Conservation (phyloP, 2,113 vertebrate genomes). For the Nyctibius bracteatus region DNA sequence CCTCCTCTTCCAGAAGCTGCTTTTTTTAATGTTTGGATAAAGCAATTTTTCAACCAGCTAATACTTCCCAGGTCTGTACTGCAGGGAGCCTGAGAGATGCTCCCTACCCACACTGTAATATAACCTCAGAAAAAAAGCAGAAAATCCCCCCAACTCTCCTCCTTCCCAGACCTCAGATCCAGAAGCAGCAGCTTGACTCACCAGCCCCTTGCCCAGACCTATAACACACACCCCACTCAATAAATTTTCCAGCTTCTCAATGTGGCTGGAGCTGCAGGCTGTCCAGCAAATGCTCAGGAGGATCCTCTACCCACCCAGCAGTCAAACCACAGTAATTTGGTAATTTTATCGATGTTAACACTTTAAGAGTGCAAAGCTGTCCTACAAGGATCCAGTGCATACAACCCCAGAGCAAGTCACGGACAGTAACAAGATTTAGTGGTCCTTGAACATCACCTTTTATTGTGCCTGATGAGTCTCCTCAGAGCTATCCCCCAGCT, state of each 20-base stretch:
- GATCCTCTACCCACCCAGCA: background rate
- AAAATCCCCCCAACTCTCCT: background rate
- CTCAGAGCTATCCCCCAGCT: background rate
- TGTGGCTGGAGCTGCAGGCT: rapidly evolving
- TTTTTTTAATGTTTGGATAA: background rate
- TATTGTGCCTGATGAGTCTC: background rate
- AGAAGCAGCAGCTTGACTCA: background rate
- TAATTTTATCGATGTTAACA: background rate
- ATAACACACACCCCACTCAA: background rate
- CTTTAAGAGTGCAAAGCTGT: background rate
- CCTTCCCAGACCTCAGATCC: background rate
- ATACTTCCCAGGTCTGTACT: background rate
- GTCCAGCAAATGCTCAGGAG: background rate
- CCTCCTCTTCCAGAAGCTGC: background rate
- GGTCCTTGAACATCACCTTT: background rate
- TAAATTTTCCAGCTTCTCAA: background rate
- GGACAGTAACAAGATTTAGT: background rate
- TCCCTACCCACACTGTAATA: background rate
- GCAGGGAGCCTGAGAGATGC: background rate
- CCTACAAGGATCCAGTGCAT: rapidly evolving
- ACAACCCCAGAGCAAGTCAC: background rate
- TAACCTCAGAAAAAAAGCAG: background rate
- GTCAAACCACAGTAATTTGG: background rate
- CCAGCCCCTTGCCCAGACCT: background rate
- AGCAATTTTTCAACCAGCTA: background rate